phyloP scores from a whole-genome alignment of 2,113 vertebrate genomes.

The Cisticola juncidis region DNA sequence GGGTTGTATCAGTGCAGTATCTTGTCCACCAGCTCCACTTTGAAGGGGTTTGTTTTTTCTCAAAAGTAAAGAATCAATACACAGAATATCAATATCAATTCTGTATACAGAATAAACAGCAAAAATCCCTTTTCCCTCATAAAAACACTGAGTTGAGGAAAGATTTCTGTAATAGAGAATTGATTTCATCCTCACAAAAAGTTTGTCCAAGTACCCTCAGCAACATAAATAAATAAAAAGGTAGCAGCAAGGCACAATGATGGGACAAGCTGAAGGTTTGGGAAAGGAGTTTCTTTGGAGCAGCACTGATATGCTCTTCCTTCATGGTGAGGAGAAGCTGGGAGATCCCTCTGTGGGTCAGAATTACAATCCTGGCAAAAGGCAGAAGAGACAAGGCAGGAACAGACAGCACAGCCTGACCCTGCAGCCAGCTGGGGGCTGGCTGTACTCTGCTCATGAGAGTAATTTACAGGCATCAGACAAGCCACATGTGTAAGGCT shows the following conservation, averaged over 20 bases:
- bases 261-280: background rate
- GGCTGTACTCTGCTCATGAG: background rate
- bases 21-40: background rate
- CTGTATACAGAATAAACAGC: background rate
- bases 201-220: background rate
- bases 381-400: background rate
- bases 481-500: constrained; percentile 46
- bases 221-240: background rate
- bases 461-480: constrained; percentile 47
- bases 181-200: background rate
- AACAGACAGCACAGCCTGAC: background rate
- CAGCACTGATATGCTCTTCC: background rate
- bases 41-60: background rate
- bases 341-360: background rate
- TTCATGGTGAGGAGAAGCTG: background rate
- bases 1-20: background rate
- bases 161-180: background rate
- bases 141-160: background rate
- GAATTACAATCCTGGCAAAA: background rate
- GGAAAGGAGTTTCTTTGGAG: background rate
- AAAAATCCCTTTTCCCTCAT: background rate
- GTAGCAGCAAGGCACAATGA: background rate
- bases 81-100: background rate
- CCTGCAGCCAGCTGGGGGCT: constrained; percentile 7
- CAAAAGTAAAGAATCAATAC: background rate